These are phyloP conservation scores for Choristoneura rosaceana DNA, from an alignment of 2,888 invertebrate genomes.

Conservation along the genomic window DNA sequence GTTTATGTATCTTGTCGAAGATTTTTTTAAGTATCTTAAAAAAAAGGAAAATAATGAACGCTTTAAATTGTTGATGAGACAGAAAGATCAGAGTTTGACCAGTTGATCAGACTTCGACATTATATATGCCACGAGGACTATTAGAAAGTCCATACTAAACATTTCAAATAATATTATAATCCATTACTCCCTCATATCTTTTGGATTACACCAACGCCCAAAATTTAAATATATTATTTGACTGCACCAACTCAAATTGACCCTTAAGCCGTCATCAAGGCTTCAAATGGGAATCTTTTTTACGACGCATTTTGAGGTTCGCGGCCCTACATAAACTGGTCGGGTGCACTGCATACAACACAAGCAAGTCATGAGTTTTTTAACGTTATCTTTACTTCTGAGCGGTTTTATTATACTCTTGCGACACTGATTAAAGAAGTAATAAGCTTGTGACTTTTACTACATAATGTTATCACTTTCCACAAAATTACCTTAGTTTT, in stretches of 20 bases:
- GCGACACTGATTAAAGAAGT: not conserved
- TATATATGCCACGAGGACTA: too few relatives aligned
- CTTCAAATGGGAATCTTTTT: constrained; percentile 16
- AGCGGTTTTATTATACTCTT: not conserved
- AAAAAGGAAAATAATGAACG: too few relatives aligned
- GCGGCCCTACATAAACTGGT: constrained; percentile 13
- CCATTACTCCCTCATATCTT: constrained; percentile 1
- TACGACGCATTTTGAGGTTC: not conserved
- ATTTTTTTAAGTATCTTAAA: too few relatives aligned
- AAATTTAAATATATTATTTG: constrained; percentile 35
- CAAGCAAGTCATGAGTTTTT: not conserved
- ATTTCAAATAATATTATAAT: too few relatives aligned
- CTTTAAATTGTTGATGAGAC: too few relatives aligned
- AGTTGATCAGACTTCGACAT: too few relatives aligned
- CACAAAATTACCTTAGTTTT: too few relatives aligned
- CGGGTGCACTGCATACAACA: not conserved
- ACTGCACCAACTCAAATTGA: constrained; percentile 29
- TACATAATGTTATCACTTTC: too few relatives aligned
- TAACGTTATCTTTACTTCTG: constrained; percentile 1
- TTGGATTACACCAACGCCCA: not conserved
- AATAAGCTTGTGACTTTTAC: not conserved
- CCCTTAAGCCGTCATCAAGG: constrained; percentile 28
- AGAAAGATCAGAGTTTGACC: too few relatives aligned
- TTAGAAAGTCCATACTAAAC: too few relatives aligned
- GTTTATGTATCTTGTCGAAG: too few relatives aligned